Evolutionary conservation across 2,888 invertebrate genomes (phyloP).

Genomic region (Calliphora vomitoria): DNA sequence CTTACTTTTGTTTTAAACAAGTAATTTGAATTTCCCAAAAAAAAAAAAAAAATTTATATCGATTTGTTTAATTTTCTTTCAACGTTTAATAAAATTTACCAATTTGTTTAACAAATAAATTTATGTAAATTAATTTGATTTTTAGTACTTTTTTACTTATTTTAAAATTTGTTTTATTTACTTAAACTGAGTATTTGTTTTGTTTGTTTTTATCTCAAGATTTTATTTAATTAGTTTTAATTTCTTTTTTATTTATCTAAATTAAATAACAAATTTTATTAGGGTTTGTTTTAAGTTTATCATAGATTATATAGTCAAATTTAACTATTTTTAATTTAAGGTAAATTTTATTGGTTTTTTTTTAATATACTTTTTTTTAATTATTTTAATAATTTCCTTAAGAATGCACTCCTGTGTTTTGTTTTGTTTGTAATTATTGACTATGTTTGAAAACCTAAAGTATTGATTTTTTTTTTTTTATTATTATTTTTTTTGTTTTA

Average conservation of each 20-base stretch:
- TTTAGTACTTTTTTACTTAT: neutral
- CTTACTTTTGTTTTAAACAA: neutral
- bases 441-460: slow-evolving; percentile 55
- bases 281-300: slow-evolving; percentile 66
- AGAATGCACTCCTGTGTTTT: slow-evolving; percentile 65
- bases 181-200: neutral
- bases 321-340: slow-evolving; percentile 76
- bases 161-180: slow-evolving; percentile 4
- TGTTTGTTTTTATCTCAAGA: neutral
- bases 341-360: slow-evolving; percentile 53
- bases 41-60: slow-evolving; percentile 10
- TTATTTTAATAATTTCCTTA: slow-evolving; percentile 49
- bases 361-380: slow-evolving; percentile 40
- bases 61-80: slow-evolving; percentile 17
- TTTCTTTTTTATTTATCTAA: slow-evolving; percentile 57
- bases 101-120: slow-evolving; percentile 46
- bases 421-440: slow-evolving; percentile 55
- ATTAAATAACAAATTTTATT: slow-evolving; percentile 66
- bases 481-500: slow-evolving; percentile 1
- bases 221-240: slow-evolving; percentile 28
- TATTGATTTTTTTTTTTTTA: neutral
- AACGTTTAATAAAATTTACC: slow-evolving; percentile 51
- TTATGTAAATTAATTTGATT: slow-evolving; percentile 8
- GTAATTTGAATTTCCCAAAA: neutral
- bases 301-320: slow-evolving; percentile 84